Base-by-base conservation (phyloP, 2,888 invertebrate species). In the Troilus luridus region DNA sequence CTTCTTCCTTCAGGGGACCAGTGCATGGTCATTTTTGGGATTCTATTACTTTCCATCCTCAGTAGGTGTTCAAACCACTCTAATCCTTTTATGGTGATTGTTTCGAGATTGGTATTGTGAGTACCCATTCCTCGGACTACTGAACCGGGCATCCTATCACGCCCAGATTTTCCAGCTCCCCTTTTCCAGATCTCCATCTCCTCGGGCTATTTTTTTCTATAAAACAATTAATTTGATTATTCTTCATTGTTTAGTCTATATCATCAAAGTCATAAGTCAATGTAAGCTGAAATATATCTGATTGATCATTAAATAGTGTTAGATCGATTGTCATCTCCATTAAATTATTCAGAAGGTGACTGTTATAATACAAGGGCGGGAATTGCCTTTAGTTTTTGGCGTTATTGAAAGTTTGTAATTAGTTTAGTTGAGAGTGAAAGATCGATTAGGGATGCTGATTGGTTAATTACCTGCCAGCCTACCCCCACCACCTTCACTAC, bases 381-480 rank as follows among this genome's bases (percentile, higher is more conserved):
- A 77, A 77, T 77, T 77, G 27, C 27, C 72, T 77, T 77, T 77
- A 77, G 72, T 77, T 77, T 77, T 77, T 77, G 72, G 72, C 72
- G 72, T 77, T 85, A 85, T 54, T 58, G n/a, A 85, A 85, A 85
- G 85, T 85, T 85, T 54, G 56, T 58, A 85, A 85, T 58, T 85
- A 54, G 56, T 85, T 58, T 58, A 85, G 54, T 85, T 85, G 85
- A 58, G 56, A 85, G 85, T 54, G 85, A 85, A 85, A 56, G 85
- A 56, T 58, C 85, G 56, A 85, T 85, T 85, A 85, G 56, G 56
- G 85, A 85, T 85, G 85, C 85, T 85, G 85, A 85, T 85, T 85
- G 85, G 85, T 58, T 85, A 58, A 85, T 85, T 58, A 85, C 85
- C 85, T 85, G 72, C 72, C 72, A 77, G 9, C 41, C 17, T n/a